Percentiles rank a stretch among this genome's conserved stretches.
Evolutionary conservation across 2,888 invertebrate genomes (phyloP).

Genomic region (Cartodere bifasciata): DNA sequence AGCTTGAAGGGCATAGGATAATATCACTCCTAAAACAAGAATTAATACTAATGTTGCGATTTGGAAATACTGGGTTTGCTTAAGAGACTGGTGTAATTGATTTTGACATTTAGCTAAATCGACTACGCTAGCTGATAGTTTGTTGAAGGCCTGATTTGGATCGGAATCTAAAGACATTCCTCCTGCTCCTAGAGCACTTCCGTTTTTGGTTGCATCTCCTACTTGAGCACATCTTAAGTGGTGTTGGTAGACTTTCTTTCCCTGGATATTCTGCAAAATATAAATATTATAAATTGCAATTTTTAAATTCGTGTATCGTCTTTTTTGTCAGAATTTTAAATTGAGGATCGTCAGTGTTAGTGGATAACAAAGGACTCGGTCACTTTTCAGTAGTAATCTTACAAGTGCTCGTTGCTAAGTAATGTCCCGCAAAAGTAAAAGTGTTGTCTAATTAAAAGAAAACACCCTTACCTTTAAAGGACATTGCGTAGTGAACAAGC

Average conservation of each 20-base stretch:
- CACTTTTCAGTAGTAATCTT: too few species aligned
- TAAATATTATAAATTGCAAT: neutral
- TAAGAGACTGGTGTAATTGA: constrained; percentile 38
- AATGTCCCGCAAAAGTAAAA: too few species aligned
- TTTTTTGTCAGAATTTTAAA: too few species aligned
- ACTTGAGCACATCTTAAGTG: constrained; percentile 55
- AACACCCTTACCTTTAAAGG: too few species aligned
- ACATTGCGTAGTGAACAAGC: too few species aligned
- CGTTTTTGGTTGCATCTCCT: constrained; percentile 26
- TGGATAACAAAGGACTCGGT: too few species aligned
- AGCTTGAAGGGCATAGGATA: too few species aligned
- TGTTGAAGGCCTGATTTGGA: constrained; percentile 20
- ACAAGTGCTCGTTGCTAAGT: too few species aligned
- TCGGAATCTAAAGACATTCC: constrained; percentile 3
- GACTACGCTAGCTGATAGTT: constrained; percentile 24
- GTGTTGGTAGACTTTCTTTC: constrained; percentile 49
- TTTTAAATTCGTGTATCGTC: too few species aligned
- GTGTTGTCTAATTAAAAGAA: too few species aligned
- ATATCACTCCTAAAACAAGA: constrained; percentile 23
- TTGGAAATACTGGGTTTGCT: constrained; percentile 38
- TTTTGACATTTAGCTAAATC: constrained; percentile 36
- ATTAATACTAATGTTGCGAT: constrained; percentile 39
- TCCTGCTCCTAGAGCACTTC: constrained; percentile 14
- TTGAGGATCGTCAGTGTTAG: too few species aligned
- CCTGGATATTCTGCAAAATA: constrained; percentile 25